These are phyloP conservation scores for Antheraea yamamai DNA, from an alignment of 2,888 invertebrate species.

Conservation along the genomic window DNA sequence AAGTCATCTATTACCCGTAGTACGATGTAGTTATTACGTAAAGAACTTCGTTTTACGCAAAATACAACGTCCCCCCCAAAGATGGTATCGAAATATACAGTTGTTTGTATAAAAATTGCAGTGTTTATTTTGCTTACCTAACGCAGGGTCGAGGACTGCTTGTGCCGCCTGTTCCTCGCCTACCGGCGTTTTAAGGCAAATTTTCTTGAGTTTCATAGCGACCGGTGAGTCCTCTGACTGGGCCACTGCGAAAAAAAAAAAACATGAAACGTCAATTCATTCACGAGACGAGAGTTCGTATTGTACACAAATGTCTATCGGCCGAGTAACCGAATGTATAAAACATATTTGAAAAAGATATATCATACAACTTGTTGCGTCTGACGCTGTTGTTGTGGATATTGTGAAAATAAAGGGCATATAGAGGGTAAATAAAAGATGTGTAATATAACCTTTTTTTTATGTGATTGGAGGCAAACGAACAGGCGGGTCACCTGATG, in stretches of 20 bases:
- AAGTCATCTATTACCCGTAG: background rate
- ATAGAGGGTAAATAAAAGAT: too few species aligned
- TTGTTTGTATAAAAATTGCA: background rate
- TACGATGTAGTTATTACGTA: background rate
- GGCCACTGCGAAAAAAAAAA: constrained; percentile 79
- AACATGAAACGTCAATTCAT: background rate
- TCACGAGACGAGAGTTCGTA: background rate
- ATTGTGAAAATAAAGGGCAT: background rate
- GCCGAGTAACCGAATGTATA: background rate
- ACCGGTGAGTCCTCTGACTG: constrained; percentile 86
- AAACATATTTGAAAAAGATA: too few species aligned
- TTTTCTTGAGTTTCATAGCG: constrained; percentile 87
- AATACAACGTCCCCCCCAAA: background rate
- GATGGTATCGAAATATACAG: background rate
- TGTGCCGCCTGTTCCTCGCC: constrained; percentile 86
- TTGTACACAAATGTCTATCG: background rate
- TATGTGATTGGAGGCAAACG: too few species aligned
- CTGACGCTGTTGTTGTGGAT: background rate
- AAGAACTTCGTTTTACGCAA: background rate
- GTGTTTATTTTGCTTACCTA: constrained; percentile 69
- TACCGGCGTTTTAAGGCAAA: constrained; percentile 87
- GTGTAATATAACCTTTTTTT: too few species aligned
- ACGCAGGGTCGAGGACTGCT: constrained; percentile 85
- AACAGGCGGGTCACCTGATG: too few species aligned
- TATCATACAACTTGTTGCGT: too few species aligned